Conservation (phyloP, 1,140 invertebrate species). For the Drosophila funebris region DNA sequence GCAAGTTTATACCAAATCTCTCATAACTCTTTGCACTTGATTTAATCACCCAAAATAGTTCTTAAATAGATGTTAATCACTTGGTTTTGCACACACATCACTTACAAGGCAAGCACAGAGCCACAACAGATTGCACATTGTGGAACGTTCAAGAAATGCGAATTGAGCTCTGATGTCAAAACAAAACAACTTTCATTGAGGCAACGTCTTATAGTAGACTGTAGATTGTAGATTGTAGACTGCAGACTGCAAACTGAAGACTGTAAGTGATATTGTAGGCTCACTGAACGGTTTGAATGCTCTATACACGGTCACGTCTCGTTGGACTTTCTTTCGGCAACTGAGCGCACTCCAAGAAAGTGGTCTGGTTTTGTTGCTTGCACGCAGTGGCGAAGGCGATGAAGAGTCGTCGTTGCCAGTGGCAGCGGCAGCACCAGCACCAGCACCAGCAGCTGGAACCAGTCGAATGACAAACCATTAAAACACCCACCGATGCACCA, state of each 20-base stretch:
- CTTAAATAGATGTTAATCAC: not conserved
- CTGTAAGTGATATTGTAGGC: slow-evolving; percentile 17
- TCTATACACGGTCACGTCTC: slow-evolving; percentile 61
- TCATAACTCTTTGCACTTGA: no score
- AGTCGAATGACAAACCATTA: slow-evolving; percentile 69
- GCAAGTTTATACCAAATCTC: no score
- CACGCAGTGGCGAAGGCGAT: slow-evolving; percentile 16
- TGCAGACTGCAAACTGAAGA: not conserved
- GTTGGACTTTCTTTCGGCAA: slow-evolving; percentile 83
- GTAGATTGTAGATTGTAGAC: slow-evolving; percentile 23
- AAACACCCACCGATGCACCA: slow-evolving; percentile 49
- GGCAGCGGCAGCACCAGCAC: slow-evolving; percentile 43
- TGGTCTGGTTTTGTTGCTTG: slow-evolving; percentile 77
- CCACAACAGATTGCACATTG: slow-evolving; percentile 60
- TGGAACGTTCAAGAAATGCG: not conserved
- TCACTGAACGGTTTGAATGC: slow-evolving; percentile 11
- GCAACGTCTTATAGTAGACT: slow-evolving; percentile 9
- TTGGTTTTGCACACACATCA: not conserved
- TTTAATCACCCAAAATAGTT: no score
- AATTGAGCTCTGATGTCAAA: slow-evolving; percentile 33
- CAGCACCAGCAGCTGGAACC: slow-evolving; percentile 48
- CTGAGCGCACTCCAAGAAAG: slow-evolving; percentile 80
- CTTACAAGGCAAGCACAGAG: slow-evolving; percentile 62
- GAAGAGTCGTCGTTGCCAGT: slow-evolving; percentile 7
- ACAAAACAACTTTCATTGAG: slow-evolving; percentile 64